Conservation (phyloP, 2,888 invertebrate genomes). For the Eudasyphora cyanicolor region DNA sequence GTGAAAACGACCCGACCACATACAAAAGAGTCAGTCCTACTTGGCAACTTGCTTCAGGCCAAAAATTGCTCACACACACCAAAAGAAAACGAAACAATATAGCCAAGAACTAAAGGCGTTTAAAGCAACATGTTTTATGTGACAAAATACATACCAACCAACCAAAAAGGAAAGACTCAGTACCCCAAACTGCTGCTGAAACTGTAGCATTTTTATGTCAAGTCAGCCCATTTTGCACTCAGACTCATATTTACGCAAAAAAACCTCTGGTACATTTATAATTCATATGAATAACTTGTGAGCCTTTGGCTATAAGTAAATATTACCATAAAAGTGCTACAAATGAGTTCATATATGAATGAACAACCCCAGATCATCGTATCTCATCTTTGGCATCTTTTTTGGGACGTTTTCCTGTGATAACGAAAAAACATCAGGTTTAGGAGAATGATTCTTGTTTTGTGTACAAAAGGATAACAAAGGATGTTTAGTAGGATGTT, state of each 20-base stretch:
- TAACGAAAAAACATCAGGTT: background rate
- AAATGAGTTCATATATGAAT: background rate
- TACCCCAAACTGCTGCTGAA: too few species aligned
- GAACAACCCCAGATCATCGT: background rate
- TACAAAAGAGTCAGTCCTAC: conserved; percentile 5
- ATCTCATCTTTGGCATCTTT: background rate
- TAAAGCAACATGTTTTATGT: conserved; percentile 56
- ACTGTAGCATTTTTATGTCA: conserved; percentile 17
- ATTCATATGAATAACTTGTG: conserved; percentile 20
- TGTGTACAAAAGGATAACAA: background rate
- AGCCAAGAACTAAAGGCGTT: conserved; percentile 42
- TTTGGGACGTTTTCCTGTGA: background rate
- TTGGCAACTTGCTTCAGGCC: background rate
- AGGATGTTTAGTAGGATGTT: background rate
- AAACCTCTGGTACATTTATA: conserved; percentile 1
- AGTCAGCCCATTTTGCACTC: conserved; percentile 22
- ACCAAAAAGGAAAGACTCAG: too few species aligned
- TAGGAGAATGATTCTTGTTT: background rate
- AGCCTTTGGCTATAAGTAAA: conserved; percentile 28
- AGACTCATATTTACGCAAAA: background rate
- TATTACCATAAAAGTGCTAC: background rate
- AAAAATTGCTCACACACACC: conserved; percentile 16
- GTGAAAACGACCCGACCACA: background rate
- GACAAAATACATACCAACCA: conserved; percentile 40
- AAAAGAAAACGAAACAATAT: too few species aligned